Base-by-base conservation (phyloP, 2,113 vertebrate genomes). In the Phycodurus eques region DNA sequence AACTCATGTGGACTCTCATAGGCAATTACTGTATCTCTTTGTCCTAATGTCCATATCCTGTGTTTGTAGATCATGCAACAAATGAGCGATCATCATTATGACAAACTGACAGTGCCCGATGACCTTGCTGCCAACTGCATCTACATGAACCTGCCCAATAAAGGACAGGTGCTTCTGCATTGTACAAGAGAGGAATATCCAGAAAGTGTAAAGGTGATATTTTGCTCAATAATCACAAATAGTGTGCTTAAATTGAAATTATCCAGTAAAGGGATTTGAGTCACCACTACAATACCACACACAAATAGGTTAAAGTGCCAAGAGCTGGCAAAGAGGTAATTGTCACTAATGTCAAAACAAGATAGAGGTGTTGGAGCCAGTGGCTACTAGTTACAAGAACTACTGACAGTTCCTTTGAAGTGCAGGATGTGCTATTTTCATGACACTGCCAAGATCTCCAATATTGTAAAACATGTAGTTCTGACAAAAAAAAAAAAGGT, bases 51-150 rank as follows among this genome's bases (percentile, higher is more conserved):
- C 10, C 53, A 5, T 51, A 67, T 70, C 0, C 51, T 80, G 70
- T 91, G 75, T 85, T 20, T 75, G 11, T 78, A 98, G 98, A 96
- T 94, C 74, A 98, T 99, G 96, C 96, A 98, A 31, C 96, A 99
- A 85, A 96, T 98, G 95, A 98, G 96, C 0, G 96, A 99, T 89
- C 95, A 98, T 79, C 95, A 94, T 83, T 99, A 99, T 0, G 96
- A 98, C 92, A 99, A 98, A 73, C 92, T 99, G 90, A 98, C 96
- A 0, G 91, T 99, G 82, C 96, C 96, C 0, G 96, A 99, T 0
- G 95, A 99, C 27, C 20, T 82, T 0, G 97, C 96, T 0, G 96
- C 98, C 15, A 99, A 99, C 92, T 98, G 96, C 80, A 7, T 99
- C 73, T 99, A 98, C 85, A 88, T 98, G 79, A 97, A 98, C 85